phyloP scores from a whole-genome alignment of 2,113 vertebrate species.

The Spermophilus dauricus region DNA sequence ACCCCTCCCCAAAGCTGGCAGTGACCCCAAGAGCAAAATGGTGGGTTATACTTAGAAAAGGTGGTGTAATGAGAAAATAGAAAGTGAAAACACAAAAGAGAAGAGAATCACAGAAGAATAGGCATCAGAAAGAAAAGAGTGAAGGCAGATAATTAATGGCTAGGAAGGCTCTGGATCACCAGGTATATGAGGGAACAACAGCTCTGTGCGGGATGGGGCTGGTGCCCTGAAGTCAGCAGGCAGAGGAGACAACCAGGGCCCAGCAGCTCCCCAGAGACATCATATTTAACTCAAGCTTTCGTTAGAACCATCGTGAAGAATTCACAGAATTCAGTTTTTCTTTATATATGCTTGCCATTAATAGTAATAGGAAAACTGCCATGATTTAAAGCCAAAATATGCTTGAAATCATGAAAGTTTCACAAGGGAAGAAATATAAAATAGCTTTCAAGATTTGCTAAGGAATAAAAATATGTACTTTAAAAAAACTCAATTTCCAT shows the following conservation, averaged over 20 bases:
- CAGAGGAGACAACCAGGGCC: background rate
- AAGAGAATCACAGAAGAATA: background rate
- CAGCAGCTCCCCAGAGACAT: background rate
- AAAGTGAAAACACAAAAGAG: background rate
- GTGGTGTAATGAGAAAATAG: background rate
- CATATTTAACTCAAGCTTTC: background rate
- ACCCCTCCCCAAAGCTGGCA: background rate
- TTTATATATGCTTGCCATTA: constrained; percentile 52
- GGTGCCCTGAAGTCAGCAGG: accelerated
- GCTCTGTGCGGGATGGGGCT: accelerated
- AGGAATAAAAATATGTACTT: constrained; percentile 55
- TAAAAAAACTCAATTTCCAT: constrained; percentile 16
- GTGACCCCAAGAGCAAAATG: background rate
- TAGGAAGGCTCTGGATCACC: too few species aligned
- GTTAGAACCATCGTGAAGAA: background rate
- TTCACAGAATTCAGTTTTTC: constrained; percentile 43
- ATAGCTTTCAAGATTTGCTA: constrained; percentile 58
- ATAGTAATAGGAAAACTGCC: constrained; percentile 47
- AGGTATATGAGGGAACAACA: accelerated
- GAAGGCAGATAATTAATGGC: background rate
- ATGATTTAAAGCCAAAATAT: constrained; percentile 65
- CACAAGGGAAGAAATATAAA: constrained; percentile 64
- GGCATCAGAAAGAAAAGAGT: background rate
- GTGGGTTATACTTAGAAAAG: background rate
- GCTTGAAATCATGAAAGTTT: constrained; percentile 62